A percentile compares a stretch with the other conserved stretches of the same genome.
Conservation (phyloP, 2,797 vertebrate genomes). For the Cyprinodon diabolis region DNA sequence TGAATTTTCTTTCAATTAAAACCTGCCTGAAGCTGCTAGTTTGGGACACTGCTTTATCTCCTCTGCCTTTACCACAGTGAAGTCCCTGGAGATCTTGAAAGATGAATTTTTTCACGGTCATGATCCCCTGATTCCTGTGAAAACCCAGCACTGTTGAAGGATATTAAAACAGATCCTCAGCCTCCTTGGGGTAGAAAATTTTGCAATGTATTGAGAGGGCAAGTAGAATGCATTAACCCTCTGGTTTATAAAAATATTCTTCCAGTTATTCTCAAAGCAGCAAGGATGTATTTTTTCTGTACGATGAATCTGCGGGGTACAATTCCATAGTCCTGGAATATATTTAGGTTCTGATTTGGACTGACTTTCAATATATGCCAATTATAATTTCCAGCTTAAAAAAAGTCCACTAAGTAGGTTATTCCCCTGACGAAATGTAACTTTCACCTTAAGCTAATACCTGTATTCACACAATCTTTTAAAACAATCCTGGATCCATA, state of each 20-base stretch:
- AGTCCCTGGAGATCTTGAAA: not conserved
- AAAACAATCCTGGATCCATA: no score
- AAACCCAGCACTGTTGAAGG: not conserved
- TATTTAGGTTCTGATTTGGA: not conserved
- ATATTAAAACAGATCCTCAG: conserved; percentile 13
- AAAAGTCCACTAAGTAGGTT: no score
- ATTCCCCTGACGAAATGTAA: no score
- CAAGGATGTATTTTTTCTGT: conserved; percentile 24
- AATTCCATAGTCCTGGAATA: not conserved
- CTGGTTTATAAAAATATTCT: conserved; percentile 14
- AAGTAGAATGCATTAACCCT: conserved; percentile 11
- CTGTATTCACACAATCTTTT: no score
- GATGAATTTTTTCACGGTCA: conserved; percentile 8
- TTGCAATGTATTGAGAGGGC: conserved; percentile 12
- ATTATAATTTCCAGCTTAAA: not conserved
- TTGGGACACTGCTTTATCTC: not conserved
- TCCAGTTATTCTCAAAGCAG: conserved; percentile 14
- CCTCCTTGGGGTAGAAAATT: not conserved
- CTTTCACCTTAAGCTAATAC: no score
- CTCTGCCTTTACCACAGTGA: not conserved
- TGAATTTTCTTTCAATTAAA: not conserved
- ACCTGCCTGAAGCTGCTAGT: not conserved
- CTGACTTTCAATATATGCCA: not conserved
- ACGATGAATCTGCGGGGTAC: conserved; percentile 9
- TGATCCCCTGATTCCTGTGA: conserved; percentile 5